Conservation (phyloP, 2,797 vertebrate genomes). For the Molossus alvarezi region DNA sequence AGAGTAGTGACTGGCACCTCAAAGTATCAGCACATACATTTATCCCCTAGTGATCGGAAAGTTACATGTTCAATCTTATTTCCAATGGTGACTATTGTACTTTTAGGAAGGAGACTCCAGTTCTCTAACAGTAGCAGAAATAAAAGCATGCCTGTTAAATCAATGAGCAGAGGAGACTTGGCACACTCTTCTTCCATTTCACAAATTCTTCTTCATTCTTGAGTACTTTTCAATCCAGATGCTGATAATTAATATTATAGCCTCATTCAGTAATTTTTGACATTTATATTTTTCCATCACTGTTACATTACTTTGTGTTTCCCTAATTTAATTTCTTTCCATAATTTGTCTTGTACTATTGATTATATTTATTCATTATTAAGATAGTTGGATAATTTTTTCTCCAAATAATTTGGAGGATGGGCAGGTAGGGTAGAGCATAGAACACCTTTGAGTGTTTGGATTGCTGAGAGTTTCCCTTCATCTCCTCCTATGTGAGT, state of each 20-base stretch:
- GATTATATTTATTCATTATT: not conserved
- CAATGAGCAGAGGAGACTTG: not conserved
- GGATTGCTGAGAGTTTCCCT: not conserved
- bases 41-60: not conserved
- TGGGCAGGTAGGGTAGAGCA: not conserved
- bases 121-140: not conserved
- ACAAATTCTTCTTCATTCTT: not conserved
- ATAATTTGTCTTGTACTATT: not conserved
- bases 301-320: not conserved
- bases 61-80: not conserved
- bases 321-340: not conserved
- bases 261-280: not conserved
- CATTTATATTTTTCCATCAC: not conserved
- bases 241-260: not conserved
- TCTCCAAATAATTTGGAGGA: not conserved
- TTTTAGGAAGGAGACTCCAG: not conserved
- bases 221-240: not conserved
- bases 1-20: not conserved
- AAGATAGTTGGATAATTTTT: not conserved
- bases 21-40: not conserved
- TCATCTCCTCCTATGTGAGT: not conserved
- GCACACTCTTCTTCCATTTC: not conserved
- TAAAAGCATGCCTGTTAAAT: not conserved
- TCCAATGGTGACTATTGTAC: not conserved
- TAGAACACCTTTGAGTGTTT: not conserved